phyloP scores from a whole-genome alignment of 2,888 invertebrate species.

The Ecdyonurus torrentis region DNA sequence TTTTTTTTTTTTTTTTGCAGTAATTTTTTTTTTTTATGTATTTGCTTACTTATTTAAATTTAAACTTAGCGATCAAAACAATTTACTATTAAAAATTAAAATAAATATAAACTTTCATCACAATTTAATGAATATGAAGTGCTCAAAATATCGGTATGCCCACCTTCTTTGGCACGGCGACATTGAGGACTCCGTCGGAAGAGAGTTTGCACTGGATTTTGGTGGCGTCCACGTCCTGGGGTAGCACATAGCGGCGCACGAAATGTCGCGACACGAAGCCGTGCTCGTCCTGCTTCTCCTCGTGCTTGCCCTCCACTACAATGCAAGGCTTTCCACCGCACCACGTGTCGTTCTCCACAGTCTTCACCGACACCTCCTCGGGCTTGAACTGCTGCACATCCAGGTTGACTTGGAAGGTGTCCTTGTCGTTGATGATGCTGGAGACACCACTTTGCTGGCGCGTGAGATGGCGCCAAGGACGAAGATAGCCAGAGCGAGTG shows the following conservation, averaged over 20 bases:
- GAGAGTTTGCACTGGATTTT: slow-evolving; percentile 13
- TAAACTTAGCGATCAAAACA: no score
- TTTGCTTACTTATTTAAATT: no score
- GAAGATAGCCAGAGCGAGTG: not conserved
- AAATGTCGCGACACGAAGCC: slow-evolving; percentile 23
- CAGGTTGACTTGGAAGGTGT: slow-evolving; percentile 15
- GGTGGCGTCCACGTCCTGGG: slow-evolving; percentile 21
- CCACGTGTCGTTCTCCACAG: slow-evolving; percentile 23
- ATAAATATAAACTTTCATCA: no score
- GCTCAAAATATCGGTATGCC: no score
- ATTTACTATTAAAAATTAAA: no score
- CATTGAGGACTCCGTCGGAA: no score
- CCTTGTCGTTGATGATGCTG: not conserved
- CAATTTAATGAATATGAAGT: no score
- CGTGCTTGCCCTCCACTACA: slow-evolving; percentile 23
- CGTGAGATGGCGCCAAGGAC: no score
- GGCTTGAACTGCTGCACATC: slow-evolving; percentile 22
- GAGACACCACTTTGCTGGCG: not conserved
- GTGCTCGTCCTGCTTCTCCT: slow-evolving; percentile 22
- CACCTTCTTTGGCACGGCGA: no score
- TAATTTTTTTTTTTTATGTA: no score
- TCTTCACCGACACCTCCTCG: no score
- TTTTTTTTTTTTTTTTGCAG: no score
- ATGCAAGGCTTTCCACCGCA: slow-evolving; percentile 18
- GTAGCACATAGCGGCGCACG: slow-evolving; percentile 21